Percentiles rank a stretch among this genome's conserved stretches.
Evolutionary conservation across 2,888 invertebrate species (phyloP).

Genomic region (Melanargia galathea): DNA sequence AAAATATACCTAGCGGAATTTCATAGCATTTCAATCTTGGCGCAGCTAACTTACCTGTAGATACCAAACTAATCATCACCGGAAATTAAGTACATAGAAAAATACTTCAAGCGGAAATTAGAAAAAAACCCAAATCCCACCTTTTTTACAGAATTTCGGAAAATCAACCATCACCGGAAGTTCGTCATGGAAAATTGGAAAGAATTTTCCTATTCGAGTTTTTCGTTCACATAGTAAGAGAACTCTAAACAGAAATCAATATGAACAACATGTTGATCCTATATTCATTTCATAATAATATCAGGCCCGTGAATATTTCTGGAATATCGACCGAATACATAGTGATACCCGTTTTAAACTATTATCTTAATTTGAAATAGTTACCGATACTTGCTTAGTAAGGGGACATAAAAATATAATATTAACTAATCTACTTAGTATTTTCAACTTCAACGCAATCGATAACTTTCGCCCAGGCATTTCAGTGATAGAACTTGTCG

Average conservation of each 20-base stretch:
- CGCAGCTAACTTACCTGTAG: not conserved
- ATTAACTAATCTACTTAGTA: too few relatives aligned
- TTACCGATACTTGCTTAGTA: too few relatives aligned
- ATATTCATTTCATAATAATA: not conserved
- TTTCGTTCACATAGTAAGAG: not conserved
- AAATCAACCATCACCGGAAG: not conserved
- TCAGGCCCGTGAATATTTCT: too few relatives aligned
- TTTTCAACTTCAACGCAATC: too few relatives aligned
- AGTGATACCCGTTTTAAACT: too few relatives aligned
- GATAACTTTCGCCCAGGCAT: too few relatives aligned
- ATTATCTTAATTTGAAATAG: too few relatives aligned
- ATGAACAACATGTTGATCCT: not conserved
- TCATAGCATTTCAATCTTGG: not conserved
- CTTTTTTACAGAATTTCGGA: not conserved
- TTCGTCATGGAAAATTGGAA: not conserved
- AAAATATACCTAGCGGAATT: not conserved
- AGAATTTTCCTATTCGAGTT: not conserved
- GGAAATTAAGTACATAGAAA: conserved; percentile 8
- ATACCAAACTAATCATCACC: not conserved
- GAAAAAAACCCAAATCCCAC: not conserved
- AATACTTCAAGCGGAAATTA: conserved; percentile 9
- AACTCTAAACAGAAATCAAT: not conserved
- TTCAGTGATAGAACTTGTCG: too few relatives aligned
- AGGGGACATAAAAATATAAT: too few relatives aligned
- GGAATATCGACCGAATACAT: too few relatives aligned